Base-by-base conservation (phyloP, 1,140 invertebrate species). In the Diuraphis noxia region DNA sequence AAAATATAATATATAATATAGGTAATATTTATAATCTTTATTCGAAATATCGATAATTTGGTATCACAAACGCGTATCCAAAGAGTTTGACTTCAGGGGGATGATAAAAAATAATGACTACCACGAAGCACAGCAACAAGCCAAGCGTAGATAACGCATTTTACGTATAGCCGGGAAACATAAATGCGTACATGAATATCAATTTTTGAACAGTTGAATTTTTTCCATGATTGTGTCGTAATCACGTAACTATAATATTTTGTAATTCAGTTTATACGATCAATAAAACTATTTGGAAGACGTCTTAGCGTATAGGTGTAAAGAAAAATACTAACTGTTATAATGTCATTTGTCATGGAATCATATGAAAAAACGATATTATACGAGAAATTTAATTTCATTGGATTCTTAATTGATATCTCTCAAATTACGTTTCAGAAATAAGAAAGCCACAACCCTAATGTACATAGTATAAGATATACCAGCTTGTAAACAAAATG, bases 201-300 rank as follows among this genome's bases (percentile, higher is more conserved):
- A 72, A 72, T 72, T 72, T 72, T 72, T 72, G 30, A 72, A 13
- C 30, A 72, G 56, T 72, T 72, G 56, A n/a, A 72, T 72, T 72
- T 72, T n/a, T n/a, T 72, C 30, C 30, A 72, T 1, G 56, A 72
- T 72, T 72, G 56, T 72, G 30, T 72, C 56, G 56, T 72, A 72
- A 72, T 72, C 56, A 72, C 56, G 30, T 72, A 72, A 72, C 56
- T 72, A 72, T 72, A 72, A n/a, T 72, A 72, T n/a, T 72, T 72
- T 3, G 30, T 72, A 72, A 72, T 72, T 72, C n/a, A n/a, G 56
- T 72, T 17, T 72, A 72, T n/a, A 17, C 56, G 56, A 72, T 72
- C 56, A 63, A 63, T 63, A 30, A 63, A 63, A 63, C 56, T 63
- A n/a, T 72, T n/a, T n/a, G 3, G n/a, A 72, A 19, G 4, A 6